Conservation (phyloP, 2,888 invertebrate species). For the Lasius platythorax region DNA sequence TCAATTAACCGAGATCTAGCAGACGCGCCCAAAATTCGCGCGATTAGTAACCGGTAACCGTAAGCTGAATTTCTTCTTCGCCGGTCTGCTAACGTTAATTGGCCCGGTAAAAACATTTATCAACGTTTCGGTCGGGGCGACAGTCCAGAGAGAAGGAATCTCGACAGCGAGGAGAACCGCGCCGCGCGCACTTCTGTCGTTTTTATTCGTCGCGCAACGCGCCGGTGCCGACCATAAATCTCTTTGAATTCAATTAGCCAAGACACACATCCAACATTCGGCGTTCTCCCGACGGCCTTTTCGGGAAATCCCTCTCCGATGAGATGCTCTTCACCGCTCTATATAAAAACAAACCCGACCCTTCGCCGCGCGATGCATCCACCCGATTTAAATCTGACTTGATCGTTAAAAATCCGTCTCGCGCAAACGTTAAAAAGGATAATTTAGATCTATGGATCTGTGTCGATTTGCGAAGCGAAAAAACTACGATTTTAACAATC, state of each 20-base stretch:
- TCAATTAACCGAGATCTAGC: constrained; percentile 20
- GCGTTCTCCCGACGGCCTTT: constrained; percentile 55
- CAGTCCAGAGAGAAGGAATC: constrained; percentile 36
- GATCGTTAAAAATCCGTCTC: not conserved
- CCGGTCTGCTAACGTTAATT: constrained; percentile 45
- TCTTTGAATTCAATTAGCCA: constrained; percentile 80
- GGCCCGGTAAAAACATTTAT: constrained; percentile 59
- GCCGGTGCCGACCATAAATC: constrained; percentile 75
- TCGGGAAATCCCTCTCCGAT: constrained; percentile 40
- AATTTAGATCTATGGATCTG: not conserved
- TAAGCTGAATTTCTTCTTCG: not conserved
- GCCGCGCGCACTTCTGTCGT: not conserved
- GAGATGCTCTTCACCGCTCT: constrained; percentile 53
- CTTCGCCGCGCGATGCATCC: not conserved
- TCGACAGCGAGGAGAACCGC: constrained; percentile 17
- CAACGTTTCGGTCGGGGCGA: constrained; percentile 53
- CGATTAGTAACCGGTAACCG: constrained; percentile 27
- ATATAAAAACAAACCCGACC: constrained; percentile 72
- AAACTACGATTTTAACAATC: not conserved
- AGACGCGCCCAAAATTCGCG: not conserved
- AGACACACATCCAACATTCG: constrained; percentile 68
- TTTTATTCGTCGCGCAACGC: constrained; percentile 55
- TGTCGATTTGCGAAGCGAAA: not conserved
- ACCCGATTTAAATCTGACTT: not conserved
- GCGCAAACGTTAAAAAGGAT: not conserved